phyloP scores from a whole-genome alignment of 2,888 invertebrate genomes.

The Rhyacophila evoluta region DNA sequence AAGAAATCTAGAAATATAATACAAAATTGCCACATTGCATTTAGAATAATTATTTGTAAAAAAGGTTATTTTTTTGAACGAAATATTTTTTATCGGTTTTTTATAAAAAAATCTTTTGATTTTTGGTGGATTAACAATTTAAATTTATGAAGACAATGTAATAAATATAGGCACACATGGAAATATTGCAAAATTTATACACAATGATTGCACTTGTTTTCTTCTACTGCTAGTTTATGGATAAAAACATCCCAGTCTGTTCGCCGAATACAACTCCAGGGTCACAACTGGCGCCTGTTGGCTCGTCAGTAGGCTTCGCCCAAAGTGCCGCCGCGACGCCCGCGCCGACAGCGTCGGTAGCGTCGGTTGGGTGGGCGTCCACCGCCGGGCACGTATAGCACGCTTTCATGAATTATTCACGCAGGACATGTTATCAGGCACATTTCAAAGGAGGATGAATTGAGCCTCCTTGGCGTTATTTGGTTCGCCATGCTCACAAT shows the following conservation, averaged over 20 bases:
- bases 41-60: too few species aligned
- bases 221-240: not conserved
- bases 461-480: slow-evolving; percentile 35
- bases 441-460: slow-evolving; percentile 41
- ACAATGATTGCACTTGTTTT: too few species aligned
- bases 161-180: too few species aligned
- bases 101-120: too few species aligned
- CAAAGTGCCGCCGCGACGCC: slow-evolving; percentile 19
- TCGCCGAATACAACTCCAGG: slow-evolving; percentile 1
- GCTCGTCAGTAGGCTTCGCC: slow-evolving; percentile 22
- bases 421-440: slow-evolving; percentile 43
- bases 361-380: slow-evolving; percentile 5
- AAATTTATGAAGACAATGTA: too few species aligned
- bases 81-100: too few species aligned
- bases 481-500: not conserved
- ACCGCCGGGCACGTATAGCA: slow-evolving; percentile 8
- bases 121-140: too few species aligned
- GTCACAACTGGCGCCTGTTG: slow-evolving; percentile 17
- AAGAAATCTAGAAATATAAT: too few species aligned
- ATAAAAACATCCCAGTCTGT: not conserved
- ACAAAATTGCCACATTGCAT: too few species aligned
- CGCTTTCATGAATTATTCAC: slow-evolving; percentile 42
- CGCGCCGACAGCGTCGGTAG: too few species aligned
- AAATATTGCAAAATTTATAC: too few species aligned
- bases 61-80: too few species aligned